Evolutionary conservation across 2,113 vertebrate genomes (phyloP).

Genomic region (Gavia stellata): DNA sequence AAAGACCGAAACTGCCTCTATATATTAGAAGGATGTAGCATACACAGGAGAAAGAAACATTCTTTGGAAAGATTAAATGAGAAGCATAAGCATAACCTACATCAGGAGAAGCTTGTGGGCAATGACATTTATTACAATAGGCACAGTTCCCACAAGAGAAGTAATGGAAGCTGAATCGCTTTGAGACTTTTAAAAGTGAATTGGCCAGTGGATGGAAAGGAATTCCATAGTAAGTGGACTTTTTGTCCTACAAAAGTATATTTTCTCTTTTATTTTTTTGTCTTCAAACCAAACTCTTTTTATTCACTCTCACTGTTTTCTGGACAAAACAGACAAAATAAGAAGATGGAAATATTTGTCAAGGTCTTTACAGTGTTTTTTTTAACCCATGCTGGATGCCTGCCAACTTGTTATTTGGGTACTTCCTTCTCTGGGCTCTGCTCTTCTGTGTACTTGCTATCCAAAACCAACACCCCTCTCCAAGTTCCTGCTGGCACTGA

Average conservation of each 20-base stretch:
- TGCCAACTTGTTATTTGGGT: background rate
- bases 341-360: background rate
- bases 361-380: background rate
- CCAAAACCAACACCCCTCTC: background rate
- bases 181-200: background rate
- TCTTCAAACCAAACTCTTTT: background rate
- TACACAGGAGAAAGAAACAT: background rate
- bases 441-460: background rate
- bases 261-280: background rate
- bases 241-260: background rate
- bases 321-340: background rate
- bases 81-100: background rate
- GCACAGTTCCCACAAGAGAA: background rate
- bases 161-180: background rate
- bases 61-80: background rate
- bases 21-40: background rate
- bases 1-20: background rate
- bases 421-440: background rate
- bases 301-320: background rate
- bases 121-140: background rate
- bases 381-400: background rate
- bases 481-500: background rate
- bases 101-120: background rate
- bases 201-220: background rate
- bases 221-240: background rate